Base-by-base conservation (phyloP, 1,140 invertebrate species). In the Brachionus manjavacas region DNA sequence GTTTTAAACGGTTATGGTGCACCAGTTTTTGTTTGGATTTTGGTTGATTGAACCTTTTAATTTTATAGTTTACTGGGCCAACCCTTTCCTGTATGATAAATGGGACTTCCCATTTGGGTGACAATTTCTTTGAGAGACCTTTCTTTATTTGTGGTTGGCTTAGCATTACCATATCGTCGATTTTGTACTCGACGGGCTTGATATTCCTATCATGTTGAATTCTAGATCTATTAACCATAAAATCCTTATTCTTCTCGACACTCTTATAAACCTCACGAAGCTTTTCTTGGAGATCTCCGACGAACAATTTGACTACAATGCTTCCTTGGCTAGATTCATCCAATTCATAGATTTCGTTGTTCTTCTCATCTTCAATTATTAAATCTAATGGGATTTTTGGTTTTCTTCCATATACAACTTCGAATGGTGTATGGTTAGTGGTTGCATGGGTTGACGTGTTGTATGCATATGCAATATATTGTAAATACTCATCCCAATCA, bases 401-500 rank as follows among this genome's bases (percentile, higher is more conserved):
- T 35, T 35, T 31, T 35, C 31, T 35, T 4, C 31, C 31, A 35
- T 35, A 35, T 35, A 78, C 25, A 46, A 49, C 74, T 55, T 55
- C 41, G 39, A 12, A 78, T 11, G 74, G 74, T 46, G 41, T 49
- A 28, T 23, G 12, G 23, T 60, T 49, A 52, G 76, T 79, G 1
- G 76, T 52, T 49, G 76, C 76, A 60, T 78, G 74, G 41, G 12
- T 28, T 12, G 41, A 49, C 16, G 31, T 78, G 25, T 35, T 78
- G 74, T 49, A 35, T 60, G 76, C 76, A 28, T 28, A 60, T 31
- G 76, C 43, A 20, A 79, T 35, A 14, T 55, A 35, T 49, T 25
- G 76, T 79, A 79, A 79, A 49, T 31, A 55, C 20, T 46, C 43
- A n/a, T 52, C 46, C 76, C 76, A 79, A 23, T 78, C 35, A 35